phyloP scores from a whole-genome alignment of 2,797 vertebrate genomes.

The Diceros bicornis region DNA sequence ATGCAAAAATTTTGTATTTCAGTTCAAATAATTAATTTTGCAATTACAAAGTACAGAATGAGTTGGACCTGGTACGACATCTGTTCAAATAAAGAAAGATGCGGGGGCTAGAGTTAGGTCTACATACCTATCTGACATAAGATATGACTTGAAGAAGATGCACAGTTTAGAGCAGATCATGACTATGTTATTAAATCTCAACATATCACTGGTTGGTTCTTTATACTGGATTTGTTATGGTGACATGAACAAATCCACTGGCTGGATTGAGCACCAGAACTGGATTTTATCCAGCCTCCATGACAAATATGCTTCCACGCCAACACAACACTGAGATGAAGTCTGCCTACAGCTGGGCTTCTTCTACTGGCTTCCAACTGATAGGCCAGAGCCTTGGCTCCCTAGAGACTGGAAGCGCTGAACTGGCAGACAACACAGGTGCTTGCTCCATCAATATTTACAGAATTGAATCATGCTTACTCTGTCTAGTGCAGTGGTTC shows the following conservation, averaged over 20 bases:
- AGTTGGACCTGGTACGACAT: neutral
- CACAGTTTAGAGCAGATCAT: neutral
- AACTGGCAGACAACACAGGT: too few relatives aligned
- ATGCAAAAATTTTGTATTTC: neutral
- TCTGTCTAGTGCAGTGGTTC: neutral
- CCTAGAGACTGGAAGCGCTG: neutral
- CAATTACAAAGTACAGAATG: neutral
- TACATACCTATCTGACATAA: neutral
- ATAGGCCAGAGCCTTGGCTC: accelerated
- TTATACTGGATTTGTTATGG: neutral
- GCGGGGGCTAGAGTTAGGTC: neutral
- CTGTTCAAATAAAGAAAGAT: conserved; percentile 21
- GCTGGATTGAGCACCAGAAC: neutral
- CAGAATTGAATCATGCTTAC: neutral
- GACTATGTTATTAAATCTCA: neutral
- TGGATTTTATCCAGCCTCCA: neutral
- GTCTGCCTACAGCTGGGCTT: neutral
- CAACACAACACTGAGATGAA: neutral
- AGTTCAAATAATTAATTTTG: neutral
- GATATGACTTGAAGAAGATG: neutral
- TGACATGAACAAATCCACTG: neutral
- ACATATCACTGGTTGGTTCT: neutral
- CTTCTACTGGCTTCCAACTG: neutral
- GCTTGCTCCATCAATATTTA: neutral
- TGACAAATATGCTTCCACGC: neutral